Evolutionary conservation across 2,113 vertebrate genomes (phyloP).

Genomic region (Hypomesus transpacificus): DNA sequence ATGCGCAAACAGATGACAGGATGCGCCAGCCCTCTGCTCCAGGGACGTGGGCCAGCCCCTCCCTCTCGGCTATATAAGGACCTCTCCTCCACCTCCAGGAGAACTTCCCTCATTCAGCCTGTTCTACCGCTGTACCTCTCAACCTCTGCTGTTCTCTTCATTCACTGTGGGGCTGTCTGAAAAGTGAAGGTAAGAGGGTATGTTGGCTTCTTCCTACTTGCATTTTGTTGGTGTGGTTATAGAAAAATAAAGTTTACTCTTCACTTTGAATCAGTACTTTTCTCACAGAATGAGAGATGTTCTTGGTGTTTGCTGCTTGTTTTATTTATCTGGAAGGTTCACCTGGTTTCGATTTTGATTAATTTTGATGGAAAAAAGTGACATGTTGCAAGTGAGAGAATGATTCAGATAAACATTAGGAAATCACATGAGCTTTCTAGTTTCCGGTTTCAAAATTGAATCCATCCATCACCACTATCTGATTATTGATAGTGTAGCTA

Average conservation of each 20-base stretch:
- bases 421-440: too few relatives aligned
- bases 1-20: not conserved
- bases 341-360: too few relatives aligned
- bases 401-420: too few relatives aligned
- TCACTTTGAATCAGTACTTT: not conserved
- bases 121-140: not conserved
- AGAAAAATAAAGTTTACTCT: not conserved
- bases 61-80: constrained; percentile 3
- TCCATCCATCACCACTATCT: too few relatives aligned
- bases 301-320: not conserved
- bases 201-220: not conserved
- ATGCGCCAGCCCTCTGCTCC: constrained; percentile 1
- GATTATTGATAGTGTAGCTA: too few relatives aligned
- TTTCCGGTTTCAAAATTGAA: too few relatives aligned
- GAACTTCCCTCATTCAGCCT: not conserved
- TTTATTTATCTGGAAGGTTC: not conserved
- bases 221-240: not conserved
- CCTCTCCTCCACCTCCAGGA: constrained; percentile 3
- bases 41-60: not conserved
- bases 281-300: not conserved
- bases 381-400: too few relatives aligned
- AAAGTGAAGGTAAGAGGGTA: not conserved
- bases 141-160: not conserved
- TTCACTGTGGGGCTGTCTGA: not conserved
- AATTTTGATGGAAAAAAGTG: too few relatives aligned